Evolutionary conservation across 2,888 invertebrate species (phyloP).

Genomic region (Sinhomidia bicolor): DNA sequence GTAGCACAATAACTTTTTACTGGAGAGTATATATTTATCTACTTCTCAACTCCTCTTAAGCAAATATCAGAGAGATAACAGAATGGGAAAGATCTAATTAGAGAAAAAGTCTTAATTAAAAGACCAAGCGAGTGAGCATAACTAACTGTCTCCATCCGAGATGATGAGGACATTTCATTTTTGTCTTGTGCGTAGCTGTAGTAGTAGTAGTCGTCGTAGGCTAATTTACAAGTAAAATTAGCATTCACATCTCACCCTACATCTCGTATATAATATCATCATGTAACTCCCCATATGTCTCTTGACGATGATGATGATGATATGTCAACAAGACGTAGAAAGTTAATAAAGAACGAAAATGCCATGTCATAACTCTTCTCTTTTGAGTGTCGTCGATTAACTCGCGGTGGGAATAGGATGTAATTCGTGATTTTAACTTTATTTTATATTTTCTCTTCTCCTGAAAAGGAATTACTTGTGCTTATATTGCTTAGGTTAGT

Average conservation of each 20-base stretch:
- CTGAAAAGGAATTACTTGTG: neutral
- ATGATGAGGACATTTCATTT: neutral
- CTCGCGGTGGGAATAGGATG: neutral
- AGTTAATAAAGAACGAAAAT: neutral
- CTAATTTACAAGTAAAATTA: constrained; percentile 25
- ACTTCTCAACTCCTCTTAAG: neutral
- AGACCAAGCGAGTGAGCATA: neutral
- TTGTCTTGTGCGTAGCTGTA: too few relatives aligned
- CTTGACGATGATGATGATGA: neutral
- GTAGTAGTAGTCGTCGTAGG: too few relatives aligned
- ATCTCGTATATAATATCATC: too few relatives aligned
- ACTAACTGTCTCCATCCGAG: neutral
- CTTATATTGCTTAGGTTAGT: neutral
- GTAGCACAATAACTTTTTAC: neutral
- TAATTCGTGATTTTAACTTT: neutral
- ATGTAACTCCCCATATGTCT: neutral
- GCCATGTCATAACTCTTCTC: neutral
- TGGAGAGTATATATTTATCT: neutral
- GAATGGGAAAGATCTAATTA: neutral
- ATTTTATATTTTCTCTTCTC: neutral
- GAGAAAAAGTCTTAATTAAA: constrained; percentile 13
- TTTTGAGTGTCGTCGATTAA: neutral
- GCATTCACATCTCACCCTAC: neutral
- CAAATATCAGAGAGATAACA: neutral
- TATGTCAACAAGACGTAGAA: neutral